phyloP scores from a whole-genome alignment of 2,113 vertebrate genomes.

The Agelaius phoeniceus region DNA sequence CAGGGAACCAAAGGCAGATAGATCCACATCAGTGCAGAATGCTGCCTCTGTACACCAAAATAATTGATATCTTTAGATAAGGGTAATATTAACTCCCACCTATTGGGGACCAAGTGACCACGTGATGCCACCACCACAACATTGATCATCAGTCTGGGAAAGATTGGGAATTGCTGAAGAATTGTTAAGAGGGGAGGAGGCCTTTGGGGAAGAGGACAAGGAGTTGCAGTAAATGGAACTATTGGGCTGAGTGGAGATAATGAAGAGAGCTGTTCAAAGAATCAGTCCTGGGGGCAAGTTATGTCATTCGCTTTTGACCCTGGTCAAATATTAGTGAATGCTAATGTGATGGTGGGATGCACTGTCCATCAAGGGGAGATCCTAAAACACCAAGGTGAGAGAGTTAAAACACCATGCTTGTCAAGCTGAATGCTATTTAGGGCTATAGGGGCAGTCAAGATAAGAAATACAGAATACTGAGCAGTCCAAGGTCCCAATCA shows the following conservation, averaged over 20 bases:
- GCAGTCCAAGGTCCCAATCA: not conserved
- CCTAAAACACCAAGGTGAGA: not conserved
- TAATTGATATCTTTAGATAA: not conserved
- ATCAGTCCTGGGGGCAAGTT: not conserved
- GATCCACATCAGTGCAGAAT: not conserved
- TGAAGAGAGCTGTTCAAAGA: not conserved
- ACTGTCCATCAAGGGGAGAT: not conserved
- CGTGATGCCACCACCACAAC: not conserved
- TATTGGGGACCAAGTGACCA: not conserved
- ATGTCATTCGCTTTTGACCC: rapidly evolving
- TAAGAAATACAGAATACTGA: not conserved
- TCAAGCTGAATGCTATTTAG: not conserved
- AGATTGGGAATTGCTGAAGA: not conserved
- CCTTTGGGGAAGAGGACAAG: not conserved
- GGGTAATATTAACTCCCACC: not conserved
- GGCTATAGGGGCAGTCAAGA: not conserved
- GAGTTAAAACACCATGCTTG: not conserved
- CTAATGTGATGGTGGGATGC: not conserved
- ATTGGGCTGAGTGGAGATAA: not conserved
- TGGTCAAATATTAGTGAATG: not conserved
- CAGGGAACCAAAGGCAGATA: not conserved
- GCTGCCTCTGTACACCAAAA: not conserved
- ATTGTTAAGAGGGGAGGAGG: not conserved
- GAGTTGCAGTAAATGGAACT: not conserved
- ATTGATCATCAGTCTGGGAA: not conserved